Conservation (phyloP, 2,888 invertebrate genomes). For the Pandemis cinnamomeana region DNA sequence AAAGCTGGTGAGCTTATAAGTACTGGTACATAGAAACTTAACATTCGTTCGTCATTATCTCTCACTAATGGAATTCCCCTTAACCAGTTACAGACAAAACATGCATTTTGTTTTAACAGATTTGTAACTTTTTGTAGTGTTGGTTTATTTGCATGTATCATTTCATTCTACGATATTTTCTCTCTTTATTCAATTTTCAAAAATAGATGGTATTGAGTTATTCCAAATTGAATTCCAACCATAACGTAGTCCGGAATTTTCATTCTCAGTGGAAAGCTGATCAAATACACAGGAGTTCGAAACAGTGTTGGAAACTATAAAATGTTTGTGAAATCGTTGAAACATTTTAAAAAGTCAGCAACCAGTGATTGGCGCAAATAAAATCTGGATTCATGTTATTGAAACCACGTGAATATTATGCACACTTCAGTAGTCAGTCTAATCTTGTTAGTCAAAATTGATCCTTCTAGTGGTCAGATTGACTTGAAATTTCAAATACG, state of each 20-base stretch:
- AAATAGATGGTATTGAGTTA: background rate
- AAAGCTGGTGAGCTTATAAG: too few relatives aligned
- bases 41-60: too few relatives aligned
- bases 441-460: too few relatives aligned
- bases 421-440: too few relatives aligned
- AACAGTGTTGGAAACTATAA: background rate
- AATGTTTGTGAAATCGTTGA: background rate
- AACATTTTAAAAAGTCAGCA: background rate
- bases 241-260: background rate
- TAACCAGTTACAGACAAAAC: too few relatives aligned
- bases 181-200: background rate
- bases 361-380: conserved; percentile 1
- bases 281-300: conserved; percentile 1
- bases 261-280: background rate
- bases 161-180: background rate
- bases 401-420: background rate
- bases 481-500: too few relatives aligned
- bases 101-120: too few relatives aligned
- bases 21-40: too few relatives aligned
- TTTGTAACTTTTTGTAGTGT: too few relatives aligned
- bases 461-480: too few relatives aligned
- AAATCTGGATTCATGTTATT: background rate
- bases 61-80: too few relatives aligned
- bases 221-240: background rate
- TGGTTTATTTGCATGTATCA: too few relatives aligned